These are phyloP conservation scores for Brachypodius melanocephalos DNA, from an alignment of 2,113 vertebrate genomes.

Conservation along the genomic window DNA sequence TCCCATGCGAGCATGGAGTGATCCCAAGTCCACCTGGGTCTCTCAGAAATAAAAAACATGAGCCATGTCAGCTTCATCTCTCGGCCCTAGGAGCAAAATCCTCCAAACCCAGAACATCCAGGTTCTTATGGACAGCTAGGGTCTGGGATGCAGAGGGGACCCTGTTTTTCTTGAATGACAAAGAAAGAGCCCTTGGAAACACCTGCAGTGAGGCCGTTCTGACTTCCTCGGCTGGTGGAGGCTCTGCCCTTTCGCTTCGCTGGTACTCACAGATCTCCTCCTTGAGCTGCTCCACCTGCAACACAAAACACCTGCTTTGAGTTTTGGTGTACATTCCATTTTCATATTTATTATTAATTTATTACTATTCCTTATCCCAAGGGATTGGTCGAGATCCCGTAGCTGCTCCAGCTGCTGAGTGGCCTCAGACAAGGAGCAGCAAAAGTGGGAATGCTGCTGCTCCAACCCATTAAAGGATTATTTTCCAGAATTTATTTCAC, in stretches of 20 bases:
- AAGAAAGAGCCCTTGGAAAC: not conserved
- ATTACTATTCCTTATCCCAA: not conserved
- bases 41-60: not conserved
- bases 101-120: not conserved
- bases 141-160: not conserved
- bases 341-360: not conserved
- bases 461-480: not conserved
- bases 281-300: conserved; percentile 74
- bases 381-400: not conserved
- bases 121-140: not conserved
- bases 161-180: not conserved
- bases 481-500: not conserved
- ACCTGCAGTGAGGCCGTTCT: not conserved
- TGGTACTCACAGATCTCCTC: conserved; percentile 57
- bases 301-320: not conserved
- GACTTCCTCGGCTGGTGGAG: not conserved
- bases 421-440: not conserved
- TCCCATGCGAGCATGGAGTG: rapidly evolving
- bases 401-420: not conserved
- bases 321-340: not conserved
- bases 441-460: not conserved
- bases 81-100: not conserved
- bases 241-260: not conserved
- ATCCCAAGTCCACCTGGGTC: not conserved
- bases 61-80: not conserved